Percentiles rank a stretch among this genome's conserved stretches.
Conservation (phyloP, 1,140 invertebrate genomes). For the Coptotermes formosanus region DNA sequence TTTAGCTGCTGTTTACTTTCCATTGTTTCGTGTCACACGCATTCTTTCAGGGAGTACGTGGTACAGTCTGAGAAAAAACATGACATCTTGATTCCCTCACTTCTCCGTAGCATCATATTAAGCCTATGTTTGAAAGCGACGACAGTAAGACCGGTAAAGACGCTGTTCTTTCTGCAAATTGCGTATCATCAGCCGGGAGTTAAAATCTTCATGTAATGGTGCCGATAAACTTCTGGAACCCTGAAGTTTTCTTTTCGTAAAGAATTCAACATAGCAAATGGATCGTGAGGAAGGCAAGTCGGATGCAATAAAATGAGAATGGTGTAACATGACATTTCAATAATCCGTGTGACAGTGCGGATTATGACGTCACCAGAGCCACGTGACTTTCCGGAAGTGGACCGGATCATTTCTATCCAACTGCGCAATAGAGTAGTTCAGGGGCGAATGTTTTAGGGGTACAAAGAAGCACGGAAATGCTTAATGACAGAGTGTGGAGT, state of each 20-base stretch:
- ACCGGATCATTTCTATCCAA: constrained; percentile 5
- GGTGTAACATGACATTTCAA: background rate
- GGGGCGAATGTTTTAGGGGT: background rate
- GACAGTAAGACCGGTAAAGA: no score
- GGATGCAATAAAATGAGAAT: background rate
- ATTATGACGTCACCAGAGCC: background rate
- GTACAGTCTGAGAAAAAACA: background rate
- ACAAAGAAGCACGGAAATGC: background rate
- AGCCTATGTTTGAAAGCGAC: no score
- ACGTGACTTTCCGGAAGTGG: constrained; percentile 2
- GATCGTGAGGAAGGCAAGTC: background rate
- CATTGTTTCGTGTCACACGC: background rate
- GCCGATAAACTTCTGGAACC: no score
- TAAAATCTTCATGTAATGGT: no score
- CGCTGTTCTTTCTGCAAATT: no score
- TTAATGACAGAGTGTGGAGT: background rate
- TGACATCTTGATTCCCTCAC: background rate
- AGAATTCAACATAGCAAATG: no score
- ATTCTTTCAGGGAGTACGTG: background rate
- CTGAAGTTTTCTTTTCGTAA: no score
- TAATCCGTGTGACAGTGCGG: background rate
- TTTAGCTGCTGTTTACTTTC: background rate
- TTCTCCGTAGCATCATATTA: no score
- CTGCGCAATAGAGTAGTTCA: background rate
- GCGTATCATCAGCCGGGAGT: no score